Evolutionary conservation across 2,797 vertebrate species (phyloP), one percentile per base, ranked within the genome.

Genomic region (Cyclura pinguis): DNA sequence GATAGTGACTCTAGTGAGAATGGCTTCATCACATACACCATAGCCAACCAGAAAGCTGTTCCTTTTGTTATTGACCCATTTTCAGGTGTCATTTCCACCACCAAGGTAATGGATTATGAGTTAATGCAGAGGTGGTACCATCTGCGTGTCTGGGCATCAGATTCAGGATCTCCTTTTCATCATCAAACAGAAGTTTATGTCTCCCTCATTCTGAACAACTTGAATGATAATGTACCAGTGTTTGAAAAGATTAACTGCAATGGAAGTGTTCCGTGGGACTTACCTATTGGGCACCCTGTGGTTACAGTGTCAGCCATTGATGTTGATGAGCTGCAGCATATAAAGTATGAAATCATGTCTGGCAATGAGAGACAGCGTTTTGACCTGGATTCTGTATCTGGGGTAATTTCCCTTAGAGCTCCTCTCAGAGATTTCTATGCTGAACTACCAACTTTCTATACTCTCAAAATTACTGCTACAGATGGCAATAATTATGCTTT

Each of bases 221-320:
- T 99, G 94, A 99, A 99, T 0, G 99, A 99, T 93, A 99, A 99
- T 0, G 35, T 96, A 52, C 99, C 99, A 2, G 93, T 98, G 92
- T 99, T 99, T 95, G 99, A 99, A 95, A 98, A 97, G 80, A 97
- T 98, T 50, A 98, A 97, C 87, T 99, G 99, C 95, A 99, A 98
- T 20, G 97, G 97, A 89, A 98, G 98, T 4, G 95, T 99, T 62
- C 98, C 97, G 5, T 93, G 93, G 84, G 98, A 98, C 92, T 96
- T 98, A 67, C 96, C 97, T 0, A 95, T 98, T 1, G 98, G 98
- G 6, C 95, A 93, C 4, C 95, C 96, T 0, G 93, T 99, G 29
- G 97, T 93, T 77, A 97, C 98, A 0, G 95, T 99, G 93, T 98
- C 98, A 24, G 99, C 99, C 38, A 98, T 99, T 0, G 99, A 99